Percentiles rank a stretch among this genome's conserved stretches.
phyloP scores from a whole-genome alignment of 2,113 vertebrate species.

The Lethenteron camtschaticum region DNA sequence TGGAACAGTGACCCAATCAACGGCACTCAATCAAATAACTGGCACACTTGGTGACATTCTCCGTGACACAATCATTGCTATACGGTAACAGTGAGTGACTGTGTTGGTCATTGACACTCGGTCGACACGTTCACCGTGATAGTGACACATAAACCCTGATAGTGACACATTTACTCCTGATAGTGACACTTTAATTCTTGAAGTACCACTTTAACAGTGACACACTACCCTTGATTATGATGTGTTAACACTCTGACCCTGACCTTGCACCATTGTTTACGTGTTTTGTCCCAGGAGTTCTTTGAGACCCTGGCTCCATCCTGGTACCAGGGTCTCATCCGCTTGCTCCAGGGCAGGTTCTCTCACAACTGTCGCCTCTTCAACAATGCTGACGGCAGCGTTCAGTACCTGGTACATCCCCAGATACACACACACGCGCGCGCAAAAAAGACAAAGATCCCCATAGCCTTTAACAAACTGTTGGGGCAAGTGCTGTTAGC shows the following conservation, averaged over 20 bases:
- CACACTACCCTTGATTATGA: no score
- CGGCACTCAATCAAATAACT: no score
- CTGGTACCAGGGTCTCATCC: slow-evolving; percentile 96
- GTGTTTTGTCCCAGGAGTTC: slow-evolving; percentile 36
- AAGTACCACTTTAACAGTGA: background rate
- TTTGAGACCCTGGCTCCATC: slow-evolving; percentile 79
- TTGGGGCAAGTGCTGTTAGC: slow-evolving; percentile 9
- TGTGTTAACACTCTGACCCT: background rate
- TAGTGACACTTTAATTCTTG: background rate
- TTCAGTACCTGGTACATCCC: slow-evolving; percentile 58
- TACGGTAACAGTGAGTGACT: background rate
- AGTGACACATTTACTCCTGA: no score
- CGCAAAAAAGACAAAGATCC: slow-evolving; percentile 14
- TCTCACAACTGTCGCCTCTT: slow-evolving; percentile 93
- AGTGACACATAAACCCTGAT: background rate
- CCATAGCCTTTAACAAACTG: background rate
- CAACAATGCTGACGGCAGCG: slow-evolving; percentile 45
- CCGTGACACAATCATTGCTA: no score
- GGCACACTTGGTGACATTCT: no score
- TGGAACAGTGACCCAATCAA: no score
- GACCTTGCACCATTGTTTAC: background rate
- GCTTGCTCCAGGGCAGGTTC: slow-evolving; percentile 70
- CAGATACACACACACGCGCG: no score
- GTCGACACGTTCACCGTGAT: background rate
- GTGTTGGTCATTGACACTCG: background rate